Evolutionary conservation across 2,797 vertebrate genomes (phyloP), one percentile per base, ranked within the genome.

Genomic region (Pangasius sanitwongsei): DNA sequence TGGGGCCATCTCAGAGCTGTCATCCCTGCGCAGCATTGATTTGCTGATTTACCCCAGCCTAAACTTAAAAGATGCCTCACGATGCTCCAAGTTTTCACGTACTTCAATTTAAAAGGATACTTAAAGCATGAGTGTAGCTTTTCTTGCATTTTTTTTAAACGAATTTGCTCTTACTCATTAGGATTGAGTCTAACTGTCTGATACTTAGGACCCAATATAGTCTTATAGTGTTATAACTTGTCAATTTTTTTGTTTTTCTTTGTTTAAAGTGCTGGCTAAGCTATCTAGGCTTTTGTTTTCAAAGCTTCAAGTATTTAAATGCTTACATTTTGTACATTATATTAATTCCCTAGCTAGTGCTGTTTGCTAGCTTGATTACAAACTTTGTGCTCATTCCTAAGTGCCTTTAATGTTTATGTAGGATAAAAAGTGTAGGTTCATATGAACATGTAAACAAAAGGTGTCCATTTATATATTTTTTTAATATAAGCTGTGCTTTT

Each of bases 21-120:
- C 86, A 87, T 89, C 70, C 82, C 31, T 69, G 80, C 28, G 80
- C 89, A 44, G 57, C 89, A 89, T 87, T 84, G 89, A 89, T 89
- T 87, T 63, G 44, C 80, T 89, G 86, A 89, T 89, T 89, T 87
- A 89, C 89, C 87, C 37, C 6, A 16, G 65, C 87, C 81, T 88
- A 74, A 84, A 88, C 37, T 57, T 88, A 87, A 87, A 83, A 83
- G 78, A 87, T 72, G 87, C 61, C 7, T 57, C 37, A 83, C 55
- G 7, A 74, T 41, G 34, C 63, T n/a, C 41, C 48, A 61, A 53
- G 63, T 72, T 72, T 83, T 69, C 44, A 65, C 6, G 2, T 81
- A 31, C 85, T 31, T 31, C 67, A n/a, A 89, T 83, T 87, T 81
- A 67, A 69, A 80, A 81, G 44, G 44, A 67, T 69, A 69, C 48